A percentile compares a stretch with the other conserved stretches of the same genome.
Conservation (phyloP, 1,140 invertebrate genomes). For the Marisa cornuarietis region DNA sequence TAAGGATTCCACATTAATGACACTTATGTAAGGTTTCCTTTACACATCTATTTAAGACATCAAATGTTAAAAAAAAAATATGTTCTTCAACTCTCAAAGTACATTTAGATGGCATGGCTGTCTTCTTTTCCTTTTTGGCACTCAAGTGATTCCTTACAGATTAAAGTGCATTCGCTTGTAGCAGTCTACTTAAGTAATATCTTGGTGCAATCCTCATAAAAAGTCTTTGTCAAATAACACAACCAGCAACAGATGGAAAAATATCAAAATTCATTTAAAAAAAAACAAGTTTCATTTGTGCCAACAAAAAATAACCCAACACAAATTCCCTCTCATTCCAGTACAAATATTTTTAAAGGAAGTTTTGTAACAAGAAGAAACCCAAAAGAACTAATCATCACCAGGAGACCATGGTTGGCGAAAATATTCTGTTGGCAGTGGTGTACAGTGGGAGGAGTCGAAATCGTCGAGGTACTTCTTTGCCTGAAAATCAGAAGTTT, state of each 20-base stretch:
- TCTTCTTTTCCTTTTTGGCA: too few species aligned
- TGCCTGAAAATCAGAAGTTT: constrained; percentile 61
- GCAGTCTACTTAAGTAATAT: too few species aligned
- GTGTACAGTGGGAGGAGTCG: constrained; percentile 86
- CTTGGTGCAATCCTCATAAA: too few species aligned
- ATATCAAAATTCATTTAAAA: background rate
- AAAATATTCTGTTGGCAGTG: constrained; percentile 77
- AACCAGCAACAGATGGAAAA: background rate
- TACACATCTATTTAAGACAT: too few species aligned
- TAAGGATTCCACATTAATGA: too few species aligned
- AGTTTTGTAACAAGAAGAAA: background rate
- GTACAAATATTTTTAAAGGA: background rate
- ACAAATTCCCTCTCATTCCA: background rate
- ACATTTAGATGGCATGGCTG: too few species aligned
- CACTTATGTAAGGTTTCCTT: too few species aligned
- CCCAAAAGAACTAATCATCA: background rate
- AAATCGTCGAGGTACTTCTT: constrained; percentile 86
- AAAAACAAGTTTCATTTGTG: background rate
- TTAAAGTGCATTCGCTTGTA: too few species aligned
- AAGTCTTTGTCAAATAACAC: too few species aligned
- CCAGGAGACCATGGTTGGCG: constrained; percentile 70
- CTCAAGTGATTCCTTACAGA: too few species aligned
- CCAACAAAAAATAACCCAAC: background rate
- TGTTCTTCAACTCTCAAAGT: too few species aligned
- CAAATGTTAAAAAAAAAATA: too few species aligned